Base-by-base conservation (phyloP, 2,797 vertebrate genomes). In the Paratrypauchen microcephalus region DNA sequence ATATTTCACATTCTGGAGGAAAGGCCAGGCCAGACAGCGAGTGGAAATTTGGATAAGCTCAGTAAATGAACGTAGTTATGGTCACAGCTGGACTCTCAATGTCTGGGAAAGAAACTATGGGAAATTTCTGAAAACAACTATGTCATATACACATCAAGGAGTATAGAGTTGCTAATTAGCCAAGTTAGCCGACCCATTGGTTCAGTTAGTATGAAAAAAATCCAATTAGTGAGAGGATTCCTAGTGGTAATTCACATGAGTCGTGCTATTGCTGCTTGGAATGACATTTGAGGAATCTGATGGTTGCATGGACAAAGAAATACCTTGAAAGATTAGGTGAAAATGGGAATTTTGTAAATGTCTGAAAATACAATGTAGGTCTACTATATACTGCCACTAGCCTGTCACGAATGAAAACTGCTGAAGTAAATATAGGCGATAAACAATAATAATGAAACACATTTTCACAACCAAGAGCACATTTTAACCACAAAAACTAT, bases 1-100 rank as follows among this genome's bases (percentile, higher is more conserved):
- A 92, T 91, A 79, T 88, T 91, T 93, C 70, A 88, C 86, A 92
- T 92, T 93, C 87, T 92, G 77, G 28, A 82, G 74, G 70, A 83
- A 83, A 84, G 79, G 86, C 70, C 77, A 74, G 85, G 88, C 80
- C 82, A 76, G 77, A 76, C 82, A 73, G 78, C 1, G 75, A 78
- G 75, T 87, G 86, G 85, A 90, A 87, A 89, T 86, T 86, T 86
- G 80, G 85, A 90, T 64, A 61, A 74, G 76, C 81, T 82, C 6
- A 41, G 84, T 78, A 80, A 87, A 84, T 5, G 72, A 84, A 72
- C 58, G 47, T 61, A 74, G 71, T 77, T 77, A 63, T 70, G 71
- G 70, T 69, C 32, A 66, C 72, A 79, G 73, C 76, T 72, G 80
- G 70, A 50, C 70, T 30, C 65, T 30, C 65, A 79, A 66, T 54